Percentiles rank a stretch among this genome's conserved stretches.
Evolutionary conservation across 2,888 invertebrate genomes (phyloP).

Genomic region (Itoplectis maculator): DNA sequence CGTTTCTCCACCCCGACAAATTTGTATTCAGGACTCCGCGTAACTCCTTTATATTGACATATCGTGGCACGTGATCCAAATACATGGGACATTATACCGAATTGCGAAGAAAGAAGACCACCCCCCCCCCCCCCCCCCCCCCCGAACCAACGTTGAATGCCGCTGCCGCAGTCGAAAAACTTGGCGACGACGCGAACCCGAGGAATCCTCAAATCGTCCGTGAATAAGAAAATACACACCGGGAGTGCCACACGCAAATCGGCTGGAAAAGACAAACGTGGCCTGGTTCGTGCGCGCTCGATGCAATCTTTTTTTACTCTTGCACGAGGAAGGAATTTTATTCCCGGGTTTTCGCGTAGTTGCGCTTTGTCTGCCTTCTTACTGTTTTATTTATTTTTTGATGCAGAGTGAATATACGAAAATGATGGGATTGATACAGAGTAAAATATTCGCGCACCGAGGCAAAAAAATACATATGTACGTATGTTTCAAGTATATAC

Average conservation of each 20-base stretch:
- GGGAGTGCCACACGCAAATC: constrained; percentile 71
- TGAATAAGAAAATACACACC: constrained; percentile 79
- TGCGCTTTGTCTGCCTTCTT: background rate
- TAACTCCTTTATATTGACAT: constrained; percentile 84
- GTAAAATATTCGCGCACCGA: constrained; percentile 42
- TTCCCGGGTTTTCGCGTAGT: background rate
- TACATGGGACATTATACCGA: constrained; percentile 84
- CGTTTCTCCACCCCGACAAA: constrained; percentile 65
- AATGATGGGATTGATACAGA: constrained; percentile 39
- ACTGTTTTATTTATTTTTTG: background rate
- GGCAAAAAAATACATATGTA: constrained; percentile 28
- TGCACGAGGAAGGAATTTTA: constrained; percentile 1
- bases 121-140: no score
- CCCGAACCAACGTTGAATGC: no score
- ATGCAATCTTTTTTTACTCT: background rate
- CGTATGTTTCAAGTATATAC: constrained; percentile 5
- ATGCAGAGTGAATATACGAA: constrained; percentile 13
- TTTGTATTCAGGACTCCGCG: constrained; percentile 83
- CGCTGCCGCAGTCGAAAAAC: constrained; percentile 34
- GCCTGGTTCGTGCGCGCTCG: constrained; percentile 35
- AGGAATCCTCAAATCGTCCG: constrained; percentile 79
- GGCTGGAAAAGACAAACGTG: constrained; percentile 75
- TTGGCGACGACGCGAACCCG: background rate
- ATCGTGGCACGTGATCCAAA: constrained; percentile 85
- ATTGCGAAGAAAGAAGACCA: constrained; percentile 79